Conservation (phyloP, 2,888 invertebrate genomes). For the Eledone cirrhosa region DNA sequence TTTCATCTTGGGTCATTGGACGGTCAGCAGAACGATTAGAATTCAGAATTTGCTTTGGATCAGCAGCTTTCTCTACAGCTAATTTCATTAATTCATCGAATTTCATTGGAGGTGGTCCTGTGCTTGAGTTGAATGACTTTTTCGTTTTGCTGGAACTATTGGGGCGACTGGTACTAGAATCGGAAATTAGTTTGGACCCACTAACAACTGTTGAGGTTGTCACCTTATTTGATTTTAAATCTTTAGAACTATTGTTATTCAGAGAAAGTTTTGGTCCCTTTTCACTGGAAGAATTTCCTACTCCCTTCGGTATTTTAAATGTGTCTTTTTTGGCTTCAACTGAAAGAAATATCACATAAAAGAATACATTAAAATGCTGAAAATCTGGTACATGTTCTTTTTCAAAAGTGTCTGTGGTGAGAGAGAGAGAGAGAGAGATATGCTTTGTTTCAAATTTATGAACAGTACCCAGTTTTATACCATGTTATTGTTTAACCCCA, state of each 20-base stretch:
- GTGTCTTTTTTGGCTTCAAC: conserved; percentile 12
- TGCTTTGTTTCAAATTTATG: too few species aligned
- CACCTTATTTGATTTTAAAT: neutral
- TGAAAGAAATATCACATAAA: neutral
- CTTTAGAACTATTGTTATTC: neutral
- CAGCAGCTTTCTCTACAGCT: conserved; percentile 47
- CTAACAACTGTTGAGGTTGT: neutral
- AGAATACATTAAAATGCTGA: too few species aligned
- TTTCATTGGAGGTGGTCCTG: conserved; percentile 45
- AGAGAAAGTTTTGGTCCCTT: neutral
- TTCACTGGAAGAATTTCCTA: too few species aligned
- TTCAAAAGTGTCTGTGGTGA: too few species aligned
- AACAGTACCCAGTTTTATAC: too few species aligned
- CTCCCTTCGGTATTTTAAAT: conserved; percentile 7
- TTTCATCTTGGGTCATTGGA: conserved; percentile 53
- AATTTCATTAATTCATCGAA: conserved; percentile 52
- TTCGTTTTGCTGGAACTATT: conserved; percentile 30
- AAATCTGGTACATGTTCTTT: too few species aligned
- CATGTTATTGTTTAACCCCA: too few species aligned
- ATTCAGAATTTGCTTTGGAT: conserved; percentile 23
- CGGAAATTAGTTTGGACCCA: neutral
- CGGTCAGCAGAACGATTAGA: conserved; percentile 35
- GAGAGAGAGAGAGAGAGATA: too few species aligned
- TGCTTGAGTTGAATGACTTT: conserved; percentile 35
- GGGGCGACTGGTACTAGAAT: conserved; percentile 32